phyloP scores from a whole-genome alignment of 2,113 vertebrate species.

The Guaruba guarouba region DNA sequence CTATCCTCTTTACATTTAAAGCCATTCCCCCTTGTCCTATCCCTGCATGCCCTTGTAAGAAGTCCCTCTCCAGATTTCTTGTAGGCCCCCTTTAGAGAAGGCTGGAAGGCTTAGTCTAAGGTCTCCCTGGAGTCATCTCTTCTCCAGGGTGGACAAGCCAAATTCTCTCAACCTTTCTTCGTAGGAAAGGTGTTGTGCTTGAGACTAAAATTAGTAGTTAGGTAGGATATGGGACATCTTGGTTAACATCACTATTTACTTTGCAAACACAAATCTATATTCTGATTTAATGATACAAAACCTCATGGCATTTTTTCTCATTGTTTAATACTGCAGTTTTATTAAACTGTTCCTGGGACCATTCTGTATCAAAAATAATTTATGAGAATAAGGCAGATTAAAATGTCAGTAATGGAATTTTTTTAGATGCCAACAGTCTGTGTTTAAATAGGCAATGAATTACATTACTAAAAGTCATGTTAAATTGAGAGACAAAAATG shows the following conservation, averaged over 20 bases:
- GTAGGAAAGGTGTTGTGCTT: neutral
- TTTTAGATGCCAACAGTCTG: conserved; percentile 6
- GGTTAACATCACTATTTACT: neutral
- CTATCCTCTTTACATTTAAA: neutral
- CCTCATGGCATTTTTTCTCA: neutral
- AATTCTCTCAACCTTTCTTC: neutral
- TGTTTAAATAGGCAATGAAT: conserved; percentile 33
- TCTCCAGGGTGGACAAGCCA: neutral
- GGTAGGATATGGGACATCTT: neutral
- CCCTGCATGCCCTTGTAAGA: neutral
- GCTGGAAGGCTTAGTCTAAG: neutral
- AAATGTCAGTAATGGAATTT: conserved; percentile 7
- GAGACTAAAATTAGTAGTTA: neutral
- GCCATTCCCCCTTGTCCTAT: neutral
- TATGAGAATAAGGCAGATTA: neutral
- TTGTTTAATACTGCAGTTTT: neutral
- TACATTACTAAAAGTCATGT: neutral
- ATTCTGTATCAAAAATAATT: neutral
- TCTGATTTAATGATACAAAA: neutral
- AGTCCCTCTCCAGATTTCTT: neutral
- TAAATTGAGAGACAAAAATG: conserved; percentile 45
- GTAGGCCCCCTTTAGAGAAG: neutral
- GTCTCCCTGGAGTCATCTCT: neutral
- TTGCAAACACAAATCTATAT: neutral
- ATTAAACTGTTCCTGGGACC: neutral